Conservation (phyloP, 2,113 vertebrate species). For the Gavia stellata region DNA sequence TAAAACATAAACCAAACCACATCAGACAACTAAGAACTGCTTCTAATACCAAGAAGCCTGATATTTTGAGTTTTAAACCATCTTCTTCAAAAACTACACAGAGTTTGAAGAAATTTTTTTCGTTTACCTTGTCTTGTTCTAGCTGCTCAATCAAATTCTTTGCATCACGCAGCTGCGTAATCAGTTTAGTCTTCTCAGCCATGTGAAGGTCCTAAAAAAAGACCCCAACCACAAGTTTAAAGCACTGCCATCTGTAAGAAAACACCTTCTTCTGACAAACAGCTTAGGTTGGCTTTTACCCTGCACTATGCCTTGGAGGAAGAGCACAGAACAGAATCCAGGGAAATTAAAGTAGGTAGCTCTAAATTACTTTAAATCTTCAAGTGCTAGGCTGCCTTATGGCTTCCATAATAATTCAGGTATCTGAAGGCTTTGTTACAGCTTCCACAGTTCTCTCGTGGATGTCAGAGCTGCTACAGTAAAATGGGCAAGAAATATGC, state of each 20-base stretch:
- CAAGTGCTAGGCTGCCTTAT: background rate
- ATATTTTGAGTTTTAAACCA: background rate
- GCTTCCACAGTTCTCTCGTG: background rate
- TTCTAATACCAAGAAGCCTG: background rate
- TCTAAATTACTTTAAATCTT: background rate
- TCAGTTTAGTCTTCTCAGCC: conserved; percentile 92
- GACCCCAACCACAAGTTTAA: background rate
- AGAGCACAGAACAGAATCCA: background rate
- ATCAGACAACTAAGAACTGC: background rate
- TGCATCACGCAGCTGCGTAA: conserved; percentile 92
- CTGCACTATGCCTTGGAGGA: background rate
- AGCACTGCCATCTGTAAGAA: conserved; percentile 24
- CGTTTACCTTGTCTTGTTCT: conserved; percentile 96
- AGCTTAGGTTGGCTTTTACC: background rate
- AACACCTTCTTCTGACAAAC: background rate
- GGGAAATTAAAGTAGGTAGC: background rate
- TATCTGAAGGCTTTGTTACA: background rate
- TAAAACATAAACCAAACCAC: background rate
- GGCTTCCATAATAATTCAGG: background rate
- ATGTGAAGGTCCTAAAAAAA: conserved; percentile 88
- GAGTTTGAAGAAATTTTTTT: background rate
- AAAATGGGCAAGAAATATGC: background rate
- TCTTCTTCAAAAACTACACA: background rate
- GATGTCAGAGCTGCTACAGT: background rate
- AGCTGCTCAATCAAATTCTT: conserved; percentile 96